Evolutionary conservation across 2,888 invertebrate genomes (phyloP).

Genomic region (Nomada lathburiana): DNA sequence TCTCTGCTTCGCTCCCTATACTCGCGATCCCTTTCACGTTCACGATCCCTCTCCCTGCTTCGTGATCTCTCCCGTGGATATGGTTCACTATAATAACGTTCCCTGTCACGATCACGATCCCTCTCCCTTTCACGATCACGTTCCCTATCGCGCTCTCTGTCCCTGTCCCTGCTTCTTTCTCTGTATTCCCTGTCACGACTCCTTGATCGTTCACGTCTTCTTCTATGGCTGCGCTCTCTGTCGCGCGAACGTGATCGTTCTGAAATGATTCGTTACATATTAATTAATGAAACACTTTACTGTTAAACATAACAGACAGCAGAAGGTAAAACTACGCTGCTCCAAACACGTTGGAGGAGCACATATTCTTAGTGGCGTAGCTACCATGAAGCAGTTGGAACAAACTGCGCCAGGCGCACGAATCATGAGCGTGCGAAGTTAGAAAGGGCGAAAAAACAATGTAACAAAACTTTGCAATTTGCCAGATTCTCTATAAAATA

Average conservation of each 20-base stretch:
- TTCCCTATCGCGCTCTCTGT: constrained; percentile 87
- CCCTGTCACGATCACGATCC: constrained; percentile 85
- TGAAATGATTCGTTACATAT: constrained; percentile 68
- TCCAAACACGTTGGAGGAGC: too few relatives aligned
- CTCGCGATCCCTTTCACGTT: constrained; percentile 88
- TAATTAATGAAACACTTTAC: background rate
- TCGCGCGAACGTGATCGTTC: constrained; percentile 86
- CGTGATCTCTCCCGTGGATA: constrained; percentile 91
- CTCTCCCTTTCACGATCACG: constrained; percentile 85
- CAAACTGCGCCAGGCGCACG: too few relatives aligned
- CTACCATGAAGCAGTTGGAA: too few relatives aligned
- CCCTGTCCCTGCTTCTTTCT: constrained; percentile 86
- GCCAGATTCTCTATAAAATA: too few relatives aligned
- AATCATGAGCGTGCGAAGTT: too few relatives aligned
- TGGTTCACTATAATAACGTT: constrained; percentile 84
- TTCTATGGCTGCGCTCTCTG: constrained; percentile 85
- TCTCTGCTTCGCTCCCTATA: constrained; percentile 92
- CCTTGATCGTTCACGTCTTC: constrained; percentile 90
- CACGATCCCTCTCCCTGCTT: constrained; percentile 89
- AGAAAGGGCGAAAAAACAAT: too few relatives aligned
- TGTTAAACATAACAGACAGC: background rate
- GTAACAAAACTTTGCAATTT: too few relatives aligned
- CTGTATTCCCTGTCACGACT: constrained; percentile 89
- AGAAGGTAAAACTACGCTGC: too few relatives aligned
- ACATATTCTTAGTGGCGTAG: too few relatives aligned